Percentiles rank a stretch among this genome's conserved stretches.
Evolutionary conservation across 64 coral and sea anemone species (phyloP).

Genomic region (Orbicella faveolata): DNA sequence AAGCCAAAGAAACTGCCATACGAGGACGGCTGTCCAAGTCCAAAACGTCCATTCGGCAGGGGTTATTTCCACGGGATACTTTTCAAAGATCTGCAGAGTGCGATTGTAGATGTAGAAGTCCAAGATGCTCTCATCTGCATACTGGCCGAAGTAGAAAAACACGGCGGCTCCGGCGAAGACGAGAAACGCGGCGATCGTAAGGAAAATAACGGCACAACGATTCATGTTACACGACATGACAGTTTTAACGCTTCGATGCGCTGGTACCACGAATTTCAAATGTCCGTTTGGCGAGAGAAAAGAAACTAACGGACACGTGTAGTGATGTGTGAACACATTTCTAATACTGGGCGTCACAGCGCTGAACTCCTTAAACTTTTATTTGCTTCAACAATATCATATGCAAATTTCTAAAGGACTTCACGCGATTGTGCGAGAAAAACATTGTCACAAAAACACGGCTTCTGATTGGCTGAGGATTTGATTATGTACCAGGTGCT

Average conservation of each 20-base stretch:
- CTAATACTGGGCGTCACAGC: conserved; percentile 2
- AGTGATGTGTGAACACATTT: conserved; percentile 25
- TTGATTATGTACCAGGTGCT: conserved; percentile 9
- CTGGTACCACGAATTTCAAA: neutral
- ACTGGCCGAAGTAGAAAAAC: conserved; percentile 83
- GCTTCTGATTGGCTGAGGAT: neutral
- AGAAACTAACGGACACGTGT: conserved; percentile 25
- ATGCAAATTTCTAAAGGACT: conserved; percentile 30
- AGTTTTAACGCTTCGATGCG: neutral
- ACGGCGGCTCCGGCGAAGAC: conserved; percentile 72
- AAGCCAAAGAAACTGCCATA: conserved; percentile 83
- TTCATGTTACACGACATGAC: conserved; percentile 19
- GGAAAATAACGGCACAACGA: conserved; percentile 51
- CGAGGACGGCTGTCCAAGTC: conserved; percentile 79
- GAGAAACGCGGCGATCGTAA: conserved; percentile 63
- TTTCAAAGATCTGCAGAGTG: conserved; percentile 47
- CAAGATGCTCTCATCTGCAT: conserved; percentile 52
- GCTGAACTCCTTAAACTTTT: neutral
- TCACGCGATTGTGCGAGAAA: conserved; percentile 1
- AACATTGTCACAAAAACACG: conserved; percentile 7
- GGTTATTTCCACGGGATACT: conserved; percentile 75
- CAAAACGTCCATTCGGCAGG: conserved; percentile 83
- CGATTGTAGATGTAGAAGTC: conserved; percentile 74
- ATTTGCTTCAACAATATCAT: conserved; percentile 16
- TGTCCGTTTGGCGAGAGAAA: neutral